Evolutionary conservation across 2,113 vertebrate genomes (phyloP).

Genomic region (Atrichornis clamosus): DNA sequence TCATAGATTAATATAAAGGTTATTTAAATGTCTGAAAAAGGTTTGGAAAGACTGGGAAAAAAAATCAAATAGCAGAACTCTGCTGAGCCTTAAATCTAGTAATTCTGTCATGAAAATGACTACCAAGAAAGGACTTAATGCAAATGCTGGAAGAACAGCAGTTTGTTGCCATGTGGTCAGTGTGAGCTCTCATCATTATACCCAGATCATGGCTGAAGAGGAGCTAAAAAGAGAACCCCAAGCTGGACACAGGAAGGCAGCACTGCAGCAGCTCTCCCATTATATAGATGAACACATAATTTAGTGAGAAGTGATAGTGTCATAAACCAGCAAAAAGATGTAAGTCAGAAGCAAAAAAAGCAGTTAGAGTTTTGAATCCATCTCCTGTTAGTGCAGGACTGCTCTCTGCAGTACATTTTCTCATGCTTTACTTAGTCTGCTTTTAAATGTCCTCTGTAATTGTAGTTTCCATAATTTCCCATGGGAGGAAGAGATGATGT

Average conservation of each 20-base stretch:
- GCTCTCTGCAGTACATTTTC: neutral
- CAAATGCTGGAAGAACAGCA: neutral
- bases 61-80: neutral
- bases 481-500: neutral
- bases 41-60: neutral
- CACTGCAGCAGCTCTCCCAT: neutral
- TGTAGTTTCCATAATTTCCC: neutral
- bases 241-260: neutral
- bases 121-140: neutral
- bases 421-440: neutral
- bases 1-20: neutral
- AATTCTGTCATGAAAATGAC: neutral
- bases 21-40: neutral
- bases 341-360: neutral
- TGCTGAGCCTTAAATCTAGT: neutral
- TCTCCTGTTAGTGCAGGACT: neutral
- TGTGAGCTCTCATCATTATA: neutral
- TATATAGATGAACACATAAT: neutral
- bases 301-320: neutral
- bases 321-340: neutral
- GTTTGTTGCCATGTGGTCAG: accelerated
- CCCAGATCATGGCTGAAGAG: neutral
- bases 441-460: neutral
- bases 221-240: neutral
- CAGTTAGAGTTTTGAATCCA: neutral